Conservation (phyloP, 2,113 vertebrate genomes). For the Gadus macrocephalus region DNA sequence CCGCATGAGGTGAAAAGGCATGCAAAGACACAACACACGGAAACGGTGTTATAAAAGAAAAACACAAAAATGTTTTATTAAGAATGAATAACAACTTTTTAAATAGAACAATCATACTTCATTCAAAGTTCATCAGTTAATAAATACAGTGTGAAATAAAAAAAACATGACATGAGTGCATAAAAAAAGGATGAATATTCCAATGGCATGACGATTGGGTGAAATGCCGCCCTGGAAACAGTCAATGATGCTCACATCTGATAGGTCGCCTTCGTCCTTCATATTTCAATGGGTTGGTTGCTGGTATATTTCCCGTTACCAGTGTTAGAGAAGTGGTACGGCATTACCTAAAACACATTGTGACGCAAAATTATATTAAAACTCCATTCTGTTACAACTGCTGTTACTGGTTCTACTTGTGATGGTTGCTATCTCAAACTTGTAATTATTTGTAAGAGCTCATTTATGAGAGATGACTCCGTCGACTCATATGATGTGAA, state of each 20-base stretch:
- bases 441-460: no score
- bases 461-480: no score
- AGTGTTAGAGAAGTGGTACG: no score
- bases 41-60: conserved; percentile 33
- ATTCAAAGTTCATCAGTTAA: conserved; percentile 26
- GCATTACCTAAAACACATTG: no score
- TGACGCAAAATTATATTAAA: no score
- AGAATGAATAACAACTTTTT: conserved; percentile 17
- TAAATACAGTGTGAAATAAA: conserved; percentile 31
- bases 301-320: no score
- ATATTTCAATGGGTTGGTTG: background rate
- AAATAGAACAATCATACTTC: no score
- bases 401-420: no score
- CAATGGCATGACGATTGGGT: conserved; percentile 14
- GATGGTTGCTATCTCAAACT: no score
- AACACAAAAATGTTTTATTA: conserved; percentile 53
- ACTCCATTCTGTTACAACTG: no score
- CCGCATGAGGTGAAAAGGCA: conserved; percentile 37
- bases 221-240: conserved; percentile 18
- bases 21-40: conserved; percentile 23
- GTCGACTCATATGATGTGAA: no score
- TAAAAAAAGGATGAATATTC: conserved; percentile 24
- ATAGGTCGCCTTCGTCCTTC: background rate
- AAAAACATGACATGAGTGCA: conserved; percentile 11
- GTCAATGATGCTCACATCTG: conserved; percentile 52